Conservation (phyloP, 2,113 vertebrate genomes). For the Apteryx mantelli region DNA sequence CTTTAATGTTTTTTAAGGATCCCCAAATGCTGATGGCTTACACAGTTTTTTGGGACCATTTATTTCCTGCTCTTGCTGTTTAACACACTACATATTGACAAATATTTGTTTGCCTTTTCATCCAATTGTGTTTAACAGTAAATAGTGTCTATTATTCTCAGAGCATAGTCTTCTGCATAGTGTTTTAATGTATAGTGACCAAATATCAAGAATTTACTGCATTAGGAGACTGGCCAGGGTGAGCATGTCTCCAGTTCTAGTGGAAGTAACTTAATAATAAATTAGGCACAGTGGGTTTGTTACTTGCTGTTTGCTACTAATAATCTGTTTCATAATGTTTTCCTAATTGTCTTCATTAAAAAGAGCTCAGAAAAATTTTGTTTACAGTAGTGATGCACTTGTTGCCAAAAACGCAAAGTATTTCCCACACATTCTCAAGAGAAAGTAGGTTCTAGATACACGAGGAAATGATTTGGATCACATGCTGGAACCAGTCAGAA, state of each 20-base stretch:
- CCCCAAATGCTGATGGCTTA: background rate
- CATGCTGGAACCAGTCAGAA: background rate
- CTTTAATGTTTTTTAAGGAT: background rate
- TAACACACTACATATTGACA: background rate
- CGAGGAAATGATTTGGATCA: background rate
- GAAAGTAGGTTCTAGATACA: background rate
- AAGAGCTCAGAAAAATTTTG: conserved; percentile 26
- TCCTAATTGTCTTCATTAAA: conserved; percentile 43
- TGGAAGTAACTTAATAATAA: background rate
- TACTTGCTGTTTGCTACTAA: conserved; percentile 1
- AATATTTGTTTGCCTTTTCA: background rate
- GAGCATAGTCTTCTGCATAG: background rate
- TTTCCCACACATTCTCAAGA: background rate
- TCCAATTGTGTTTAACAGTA: background rate
- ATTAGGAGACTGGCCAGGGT: background rate
- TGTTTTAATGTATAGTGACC: background rate
- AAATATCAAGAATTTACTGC: background rate
- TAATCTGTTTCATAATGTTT: conserved; percentile 36
- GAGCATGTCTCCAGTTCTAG: background rate
- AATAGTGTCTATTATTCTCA: background rate
- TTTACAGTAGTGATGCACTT: conserved; percentile 18
- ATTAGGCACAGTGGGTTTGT: background rate
- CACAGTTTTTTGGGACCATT: background rate
- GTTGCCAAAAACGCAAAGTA: background rate
- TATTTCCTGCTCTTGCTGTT: background rate